A percentile compares a stretch with the other conserved stretches of the same genome.
Evolutionary conservation across 2,113 vertebrate genomes (phyloP).

Genomic region (Pelobates fuscus): DNA sequence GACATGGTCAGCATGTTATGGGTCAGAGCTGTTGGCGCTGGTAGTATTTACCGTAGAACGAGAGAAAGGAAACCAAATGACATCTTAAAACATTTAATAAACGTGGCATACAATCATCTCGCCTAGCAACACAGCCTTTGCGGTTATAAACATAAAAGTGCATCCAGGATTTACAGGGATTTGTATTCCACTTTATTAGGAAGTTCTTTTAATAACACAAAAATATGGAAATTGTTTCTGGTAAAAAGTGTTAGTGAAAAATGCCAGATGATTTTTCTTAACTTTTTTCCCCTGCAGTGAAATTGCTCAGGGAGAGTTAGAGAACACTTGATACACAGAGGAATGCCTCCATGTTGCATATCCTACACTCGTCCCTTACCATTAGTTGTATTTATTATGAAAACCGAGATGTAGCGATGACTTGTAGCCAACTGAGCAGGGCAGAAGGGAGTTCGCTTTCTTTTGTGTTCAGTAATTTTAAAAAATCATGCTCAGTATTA

Average conservation of each 20-base stretch:
- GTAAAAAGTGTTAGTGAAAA: constrained; percentile 45
- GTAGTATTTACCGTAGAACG: constrained; percentile 34
- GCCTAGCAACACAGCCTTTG: constrained; percentile 44
- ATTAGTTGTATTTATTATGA: too few relatives aligned
- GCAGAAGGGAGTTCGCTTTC: too few relatives aligned
- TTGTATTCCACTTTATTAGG: constrained; percentile 44
- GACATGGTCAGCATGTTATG: not conserved
- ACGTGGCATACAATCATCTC: constrained; percentile 32
- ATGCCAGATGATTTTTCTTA: constrained; percentile 34
- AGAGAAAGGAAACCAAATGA: constrained; percentile 38
- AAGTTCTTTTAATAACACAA: constrained; percentile 46
- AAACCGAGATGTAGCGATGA: too few relatives aligned
- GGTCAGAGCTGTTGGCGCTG: constrained; percentile 22
- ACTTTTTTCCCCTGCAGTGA: not conserved
- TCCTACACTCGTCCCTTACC: too few relatives aligned
- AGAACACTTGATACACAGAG: too few relatives aligned
- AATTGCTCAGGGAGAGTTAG: not conserved
- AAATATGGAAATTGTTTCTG: constrained; percentile 46
- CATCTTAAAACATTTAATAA: constrained; percentile 46
- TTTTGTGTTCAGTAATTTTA: too few relatives aligned
- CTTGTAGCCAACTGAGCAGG: too few relatives aligned
- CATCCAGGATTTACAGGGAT: constrained; percentile 48
- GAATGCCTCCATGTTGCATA: too few relatives aligned
- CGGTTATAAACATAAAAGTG: constrained; percentile 44
- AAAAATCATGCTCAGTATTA: too few relatives aligned